Conservation (phyloP, 2,888 invertebrate species). For the Acrocera orbiculus region DNA sequence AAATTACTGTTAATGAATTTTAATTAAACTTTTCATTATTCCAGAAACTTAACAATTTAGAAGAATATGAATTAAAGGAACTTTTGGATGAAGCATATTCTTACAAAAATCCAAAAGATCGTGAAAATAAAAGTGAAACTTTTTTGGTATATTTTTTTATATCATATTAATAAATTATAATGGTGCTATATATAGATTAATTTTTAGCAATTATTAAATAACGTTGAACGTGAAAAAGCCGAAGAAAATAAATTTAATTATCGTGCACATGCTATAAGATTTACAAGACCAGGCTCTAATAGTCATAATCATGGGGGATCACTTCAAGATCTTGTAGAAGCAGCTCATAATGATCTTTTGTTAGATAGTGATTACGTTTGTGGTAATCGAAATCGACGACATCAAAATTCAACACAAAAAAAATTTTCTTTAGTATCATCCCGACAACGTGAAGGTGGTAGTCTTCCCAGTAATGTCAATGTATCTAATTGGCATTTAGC, state of each 20-base stretch:
- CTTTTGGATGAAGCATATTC: constrained; percentile 68
- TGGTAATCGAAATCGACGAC: constrained; percentile 18
- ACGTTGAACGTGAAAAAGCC: constrained; percentile 59
- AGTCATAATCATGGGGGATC: constrained; percentile 39
- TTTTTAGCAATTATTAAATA: constrained; percentile 51
- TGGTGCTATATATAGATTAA: constrained; percentile 6
- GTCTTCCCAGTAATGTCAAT: constrained; percentile 40
- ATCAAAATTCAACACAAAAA: constrained; percentile 27
- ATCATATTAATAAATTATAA: background rate
- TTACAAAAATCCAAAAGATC: constrained; percentile 70
- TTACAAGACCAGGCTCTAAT: constrained; percentile 29
- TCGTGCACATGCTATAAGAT: constrained; percentile 27
- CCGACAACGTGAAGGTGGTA: constrained; percentile 46
- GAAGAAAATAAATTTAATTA: constrained; percentile 19
- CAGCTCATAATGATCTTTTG: constrained; percentile 24
- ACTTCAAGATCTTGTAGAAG: constrained; percentile 42
- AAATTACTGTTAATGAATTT: too few species aligned
- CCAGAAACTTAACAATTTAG: too few species aligned
- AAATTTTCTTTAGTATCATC: constrained; percentile 29
- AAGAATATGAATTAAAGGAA: constrained; percentile 58
- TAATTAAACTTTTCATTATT: too few species aligned
- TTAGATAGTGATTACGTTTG: constrained; percentile 25
- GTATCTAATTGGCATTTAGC: constrained; percentile 22
- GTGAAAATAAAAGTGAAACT: constrained; percentile 65
- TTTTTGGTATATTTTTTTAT: constrained; percentile 29